Evolutionary conservation across 2,797 vertebrate species (phyloP).

Genomic region (Arremon brunneinucha): DNA sequence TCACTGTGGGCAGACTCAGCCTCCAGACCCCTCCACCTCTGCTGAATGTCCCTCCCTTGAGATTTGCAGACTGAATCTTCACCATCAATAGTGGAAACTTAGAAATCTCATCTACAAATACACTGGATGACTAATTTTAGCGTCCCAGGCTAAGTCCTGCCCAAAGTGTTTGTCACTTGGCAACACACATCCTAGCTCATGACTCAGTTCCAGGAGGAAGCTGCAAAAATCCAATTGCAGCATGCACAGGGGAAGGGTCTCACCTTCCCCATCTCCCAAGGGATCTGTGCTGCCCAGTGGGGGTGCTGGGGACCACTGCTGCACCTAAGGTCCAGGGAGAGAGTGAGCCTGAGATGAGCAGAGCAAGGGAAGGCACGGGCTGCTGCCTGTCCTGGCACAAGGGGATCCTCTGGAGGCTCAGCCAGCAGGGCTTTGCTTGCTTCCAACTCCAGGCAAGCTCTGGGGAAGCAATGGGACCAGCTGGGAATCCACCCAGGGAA

Average conservation of each 20-base stretch:
- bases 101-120: not conserved
- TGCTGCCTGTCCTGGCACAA: not conserved
- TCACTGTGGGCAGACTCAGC: not conserved
- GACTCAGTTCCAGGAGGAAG: not conserved
- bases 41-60: not conserved
- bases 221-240: not conserved
- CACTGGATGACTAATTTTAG: not conserved
- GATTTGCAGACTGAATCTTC: not conserved
- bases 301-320: not conserved
- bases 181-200: not conserved
- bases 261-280: not conserved
- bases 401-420: not conserved
- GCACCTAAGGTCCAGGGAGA: not conserved
- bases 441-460: not conserved
- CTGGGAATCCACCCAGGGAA: not conserved
- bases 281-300: not conserved
- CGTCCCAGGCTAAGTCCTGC: not conserved
- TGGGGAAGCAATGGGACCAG: not conserved
- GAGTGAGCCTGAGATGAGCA: not conserved
- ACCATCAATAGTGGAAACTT: not conserved
- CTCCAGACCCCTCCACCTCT: not conserved
- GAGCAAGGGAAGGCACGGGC: rapidly evolving
- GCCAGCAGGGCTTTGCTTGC: not conserved
- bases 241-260: not conserved
- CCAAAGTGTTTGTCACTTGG: not conserved